Conservation (phyloP, 1,140 invertebrate genomes). For the Trissolcus basalis region DNA sequence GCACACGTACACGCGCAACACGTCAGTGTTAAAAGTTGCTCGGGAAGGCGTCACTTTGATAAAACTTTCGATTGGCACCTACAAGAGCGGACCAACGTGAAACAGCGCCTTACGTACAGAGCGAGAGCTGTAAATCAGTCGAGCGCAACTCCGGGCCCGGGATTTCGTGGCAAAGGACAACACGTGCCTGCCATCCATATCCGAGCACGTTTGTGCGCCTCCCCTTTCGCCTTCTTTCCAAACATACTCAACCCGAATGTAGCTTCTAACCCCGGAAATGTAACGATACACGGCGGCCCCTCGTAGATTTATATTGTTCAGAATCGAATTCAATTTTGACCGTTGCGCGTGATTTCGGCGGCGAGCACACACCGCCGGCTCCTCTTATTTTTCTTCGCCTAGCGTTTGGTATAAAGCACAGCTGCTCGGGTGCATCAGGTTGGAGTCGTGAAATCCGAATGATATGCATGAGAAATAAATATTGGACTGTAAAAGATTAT, state of each 20-base stretch:
- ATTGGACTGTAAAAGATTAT: conserved; percentile 45
- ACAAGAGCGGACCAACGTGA: conserved; percentile 60
- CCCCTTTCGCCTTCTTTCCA: conserved; percentile 2
- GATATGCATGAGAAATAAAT: conserved; percentile 29
- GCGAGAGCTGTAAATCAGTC: conserved; percentile 68
- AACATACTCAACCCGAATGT: conserved; percentile 25
- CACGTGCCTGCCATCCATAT: conserved; percentile 71
- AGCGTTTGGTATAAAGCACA: conserved; percentile 41
- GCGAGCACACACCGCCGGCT: neutral
- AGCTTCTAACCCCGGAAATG: conserved; percentile 54
- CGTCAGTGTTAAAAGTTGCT: conserved; percentile 22
- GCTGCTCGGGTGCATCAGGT: conserved; percentile 31
- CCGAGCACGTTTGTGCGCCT: conserved; percentile 56
- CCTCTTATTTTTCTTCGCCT: conserved; percentile 16
- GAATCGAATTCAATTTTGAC: conserved; percentile 66
- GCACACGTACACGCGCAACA: conserved; percentile 3
- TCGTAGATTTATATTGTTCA: conserved; percentile 66
- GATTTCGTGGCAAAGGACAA: conserved; percentile 66
- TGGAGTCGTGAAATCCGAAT: conserved; percentile 26
- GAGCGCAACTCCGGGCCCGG: conserved; percentile 47
- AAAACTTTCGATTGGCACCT: conserved; percentile 69
- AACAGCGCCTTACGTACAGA: conserved; percentile 61
- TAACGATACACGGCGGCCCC: conserved; percentile 61
- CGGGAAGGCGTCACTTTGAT: conserved; percentile 64
- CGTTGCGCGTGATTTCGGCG: conserved; percentile 16